Percentiles rank a stretch among this genome's conserved stretches.
phyloP scores from a whole-genome alignment of 1,140 invertebrate genomes.

The Trichonephila clavipes region DNA sequence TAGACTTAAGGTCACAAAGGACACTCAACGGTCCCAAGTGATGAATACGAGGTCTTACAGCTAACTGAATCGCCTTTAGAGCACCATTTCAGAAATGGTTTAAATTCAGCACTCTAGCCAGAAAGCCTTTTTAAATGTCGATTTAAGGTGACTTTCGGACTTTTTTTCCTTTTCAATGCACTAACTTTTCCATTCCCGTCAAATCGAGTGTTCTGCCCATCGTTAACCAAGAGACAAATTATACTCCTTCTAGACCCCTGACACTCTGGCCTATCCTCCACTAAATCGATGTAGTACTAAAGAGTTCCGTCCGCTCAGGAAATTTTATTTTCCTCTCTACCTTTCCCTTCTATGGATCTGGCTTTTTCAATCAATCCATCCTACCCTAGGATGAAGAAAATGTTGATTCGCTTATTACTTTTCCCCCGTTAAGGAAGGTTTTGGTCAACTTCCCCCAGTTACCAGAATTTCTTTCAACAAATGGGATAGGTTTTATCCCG shows the following conservation, averaged over 20 bases:
- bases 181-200: conserved; percentile 38
- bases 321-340: conserved; percentile 37
- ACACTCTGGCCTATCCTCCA: conserved; percentile 29
- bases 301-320: conserved; percentile 33
- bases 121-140: conserved; percentile 21
- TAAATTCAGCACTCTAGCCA: background rate
- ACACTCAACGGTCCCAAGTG: background rate
- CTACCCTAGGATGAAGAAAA: background rate
- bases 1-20: background rate
- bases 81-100: conserved; percentile 16
- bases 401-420: conserved; percentile 52
- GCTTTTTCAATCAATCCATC: conserved; percentile 55
- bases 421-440: background rate
- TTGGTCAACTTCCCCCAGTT: conserved; percentile 29
- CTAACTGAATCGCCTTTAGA: conserved; percentile 10
- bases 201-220: conserved; percentile 70
- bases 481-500: conserved; percentile 15
- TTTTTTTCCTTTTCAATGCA: conserved; percentile 11
- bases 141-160: conserved; percentile 17
- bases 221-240: conserved; percentile 66
- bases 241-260: conserved; percentile 54
- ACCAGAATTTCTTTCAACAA: conserved; percentile 22
- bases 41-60: conserved; percentile 26
- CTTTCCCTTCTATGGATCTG: background rate
- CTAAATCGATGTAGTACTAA: conserved; percentile 55